Base-by-base conservation (phyloP, 1,140 invertebrate genomes). In the Plectus sambesii region DNA sequence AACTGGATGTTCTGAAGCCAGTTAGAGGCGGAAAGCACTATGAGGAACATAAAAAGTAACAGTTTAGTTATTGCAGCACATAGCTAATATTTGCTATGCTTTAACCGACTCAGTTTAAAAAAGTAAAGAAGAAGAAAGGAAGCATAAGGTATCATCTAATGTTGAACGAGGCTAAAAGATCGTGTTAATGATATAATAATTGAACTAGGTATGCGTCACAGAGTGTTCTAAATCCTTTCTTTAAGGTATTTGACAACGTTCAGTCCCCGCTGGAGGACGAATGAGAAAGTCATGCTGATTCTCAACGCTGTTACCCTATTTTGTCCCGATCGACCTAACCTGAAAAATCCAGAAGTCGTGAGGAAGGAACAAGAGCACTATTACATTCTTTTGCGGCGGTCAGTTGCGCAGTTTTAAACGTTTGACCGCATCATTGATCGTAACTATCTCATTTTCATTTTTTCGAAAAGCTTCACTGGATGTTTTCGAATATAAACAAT, bases 331-430 rank as follows among this genome's bases (percentile, higher is more conserved):
- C 72, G 87, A 47, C 75, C 82, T 3, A 78, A 80, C 60, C 79
- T 89, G 5, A 78, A 84, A 46, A 83, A 89, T 69, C 77, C 78
- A 27, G 83, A 87, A 65, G 80, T 84, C 19, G 84, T 93, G 49
- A 81, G 82, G 70, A 71, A 85, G 39, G 85, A 88, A 70, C 87
- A 90, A 75, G 84, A 87, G 72, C 84, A 84, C 6, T 90, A 89
- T 70, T 86, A 85, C 69, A 84, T 84, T 71, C 79, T 90, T 50
- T 74, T 90, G 3, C 74, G 82, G 59, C 76, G 84, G 38, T 90
- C 89, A 71, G 70, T 90, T 38, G n/a, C n/a, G n/a, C n/a, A n/a
- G n/a, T n/a, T n/a, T n/a, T n/a, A n/a, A n/a, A n/a, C n/a, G n/a
- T n/a, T n/a, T n/a, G n/a, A n/a, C n/a, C n/a, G n/a, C n/a, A n/a